phyloP scores from a whole-genome alignment of 1,140 invertebrate species.

The Pseudachorutes palmiensis region DNA sequence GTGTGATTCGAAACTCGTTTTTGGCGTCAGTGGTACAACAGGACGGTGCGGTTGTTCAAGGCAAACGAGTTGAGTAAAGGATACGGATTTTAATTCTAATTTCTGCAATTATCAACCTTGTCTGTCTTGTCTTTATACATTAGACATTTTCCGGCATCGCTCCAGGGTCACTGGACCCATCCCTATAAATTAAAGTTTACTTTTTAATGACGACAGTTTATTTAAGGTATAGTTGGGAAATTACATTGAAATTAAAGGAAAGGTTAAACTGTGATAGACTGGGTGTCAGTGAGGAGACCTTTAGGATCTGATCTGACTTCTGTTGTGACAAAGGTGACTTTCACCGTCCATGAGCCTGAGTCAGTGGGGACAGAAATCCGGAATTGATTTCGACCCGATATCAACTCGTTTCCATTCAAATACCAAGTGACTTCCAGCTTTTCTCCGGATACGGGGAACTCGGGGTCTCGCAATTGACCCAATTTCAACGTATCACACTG shows the following conservation, averaged over 20 bases:
- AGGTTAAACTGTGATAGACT: constrained; percentile 20
- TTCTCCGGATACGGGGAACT: constrained; percentile 26
- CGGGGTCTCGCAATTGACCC: constrained; percentile 20
- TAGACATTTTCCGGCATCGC: too few relatives aligned
- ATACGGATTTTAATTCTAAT: too few relatives aligned
- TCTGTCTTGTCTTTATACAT: too few relatives aligned
- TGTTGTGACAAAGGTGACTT: constrained; percentile 22
- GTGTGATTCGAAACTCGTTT: too few relatives aligned
- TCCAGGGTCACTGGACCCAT: too few relatives aligned
- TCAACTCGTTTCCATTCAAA: constrained; percentile 3
- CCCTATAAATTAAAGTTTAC: too few relatives aligned
- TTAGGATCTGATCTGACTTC: constrained; percentile 30
- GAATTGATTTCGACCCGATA: constrained; percentile 1
- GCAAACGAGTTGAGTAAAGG: too few relatives aligned
- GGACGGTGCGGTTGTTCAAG: too few relatives aligned
- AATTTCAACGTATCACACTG: constrained; percentile 23
- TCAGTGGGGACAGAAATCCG: neutral
- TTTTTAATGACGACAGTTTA: too few relatives aligned
- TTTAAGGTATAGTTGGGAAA: neutral
- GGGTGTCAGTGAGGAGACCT: constrained; percentile 13
- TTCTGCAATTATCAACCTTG: too few relatives aligned
- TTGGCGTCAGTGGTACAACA: too few relatives aligned
- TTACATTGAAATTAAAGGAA: neutral
- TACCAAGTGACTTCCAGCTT: constrained; percentile 19
- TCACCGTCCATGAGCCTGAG: constrained; percentile 23